Conservation (phyloP, 2,888 invertebrate genomes). For the Drosophila subquinaria region DNA sequence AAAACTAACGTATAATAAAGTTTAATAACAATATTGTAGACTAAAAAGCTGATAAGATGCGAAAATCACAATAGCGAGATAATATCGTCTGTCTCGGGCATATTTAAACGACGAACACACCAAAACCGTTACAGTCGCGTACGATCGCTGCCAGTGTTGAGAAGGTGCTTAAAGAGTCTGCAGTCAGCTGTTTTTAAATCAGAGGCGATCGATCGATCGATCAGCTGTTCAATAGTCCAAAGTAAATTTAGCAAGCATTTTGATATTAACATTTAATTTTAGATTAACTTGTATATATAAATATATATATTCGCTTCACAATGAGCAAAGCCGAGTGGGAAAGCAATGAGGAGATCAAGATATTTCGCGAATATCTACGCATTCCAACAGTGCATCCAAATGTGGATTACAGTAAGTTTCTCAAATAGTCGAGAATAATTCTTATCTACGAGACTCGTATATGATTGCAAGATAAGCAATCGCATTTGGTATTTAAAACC, state of each 20-base stretch:
- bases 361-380: constrained; percentile 93
- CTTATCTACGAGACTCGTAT: constrained; percentile 10
- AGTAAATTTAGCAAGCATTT: not conserved
- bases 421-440: not conserved
- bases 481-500: constrained; percentile 7
- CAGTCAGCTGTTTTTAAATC: constrained; percentile 49
- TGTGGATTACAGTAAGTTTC: constrained; percentile 92
- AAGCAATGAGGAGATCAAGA: constrained; percentile 88
- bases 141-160: constrained; percentile 59
- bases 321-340: constrained; percentile 84
- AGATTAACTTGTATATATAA: constrained; percentile 5
- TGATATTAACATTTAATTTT: not conserved
- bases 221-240: constrained; percentile 9
- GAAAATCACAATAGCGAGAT: constrained; percentile 33
- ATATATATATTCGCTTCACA: constrained; percentile 9
- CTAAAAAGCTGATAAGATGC: constrained; percentile 42
- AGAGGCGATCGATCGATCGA: not conserved
- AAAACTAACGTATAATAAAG: constrained; percentile 31
- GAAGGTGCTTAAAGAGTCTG: constrained; percentile 35
- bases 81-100: constrained; percentile 18
- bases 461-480: constrained; percentile 31
- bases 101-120: constrained; percentile 58
- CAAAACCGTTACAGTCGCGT: constrained; percentile 43
- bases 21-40: constrained; percentile 5
- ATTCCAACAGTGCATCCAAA: constrained; percentile 96